A percentile compares a stretch with the other conserved stretches of the same genome.
phyloP scores from a whole-genome alignment of 2,113 vertebrate genomes.

The Machaerirhynchus nigripectus region DNA sequence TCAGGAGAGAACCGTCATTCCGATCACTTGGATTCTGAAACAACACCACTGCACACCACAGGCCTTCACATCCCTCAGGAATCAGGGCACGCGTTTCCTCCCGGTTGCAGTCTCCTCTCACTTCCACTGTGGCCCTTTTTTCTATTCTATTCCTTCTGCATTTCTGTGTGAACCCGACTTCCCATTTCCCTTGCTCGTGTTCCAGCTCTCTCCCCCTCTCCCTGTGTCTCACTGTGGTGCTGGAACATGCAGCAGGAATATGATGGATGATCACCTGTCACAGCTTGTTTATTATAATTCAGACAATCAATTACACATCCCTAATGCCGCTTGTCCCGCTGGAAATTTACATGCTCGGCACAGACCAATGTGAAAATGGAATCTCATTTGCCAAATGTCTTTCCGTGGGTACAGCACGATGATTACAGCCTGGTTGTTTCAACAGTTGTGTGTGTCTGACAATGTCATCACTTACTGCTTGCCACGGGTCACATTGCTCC shows the following conservation, averaged over 20 bases:
- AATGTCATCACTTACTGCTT: slow-evolving; percentile 73
- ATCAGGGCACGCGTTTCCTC: background rate
- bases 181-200: background rate
- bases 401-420: slow-evolving; percentile 56
- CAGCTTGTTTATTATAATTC: slow-evolving; percentile 78
- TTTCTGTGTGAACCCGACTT: background rate
- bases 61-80: background rate
- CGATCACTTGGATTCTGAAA: background rate
- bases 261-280: slow-evolving; percentile 80
- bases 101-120: background rate
- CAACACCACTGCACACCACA: background rate
- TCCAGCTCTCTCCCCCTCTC: background rate
- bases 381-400: slow-evolving; percentile 79
- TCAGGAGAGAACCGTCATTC: background rate
- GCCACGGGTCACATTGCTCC: slow-evolving; percentile 65
- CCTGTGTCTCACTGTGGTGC: background rate
- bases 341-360: slow-evolving; percentile 77
- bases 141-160: background rate
- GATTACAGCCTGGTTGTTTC: slow-evolving; percentile 71
- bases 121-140: background rate
- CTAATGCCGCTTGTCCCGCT: slow-evolving; percentile 68
- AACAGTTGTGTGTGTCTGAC: slow-evolving; percentile 68
- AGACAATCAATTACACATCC: slow-evolving; percentile 79
- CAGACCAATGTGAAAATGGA: slow-evolving; percentile 75
- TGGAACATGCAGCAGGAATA: slow-evolving; percentile 60